Evolutionary conservation across 2,888 invertebrate genomes (phyloP).

Genomic region (Hirudinaria manillensis): DNA sequence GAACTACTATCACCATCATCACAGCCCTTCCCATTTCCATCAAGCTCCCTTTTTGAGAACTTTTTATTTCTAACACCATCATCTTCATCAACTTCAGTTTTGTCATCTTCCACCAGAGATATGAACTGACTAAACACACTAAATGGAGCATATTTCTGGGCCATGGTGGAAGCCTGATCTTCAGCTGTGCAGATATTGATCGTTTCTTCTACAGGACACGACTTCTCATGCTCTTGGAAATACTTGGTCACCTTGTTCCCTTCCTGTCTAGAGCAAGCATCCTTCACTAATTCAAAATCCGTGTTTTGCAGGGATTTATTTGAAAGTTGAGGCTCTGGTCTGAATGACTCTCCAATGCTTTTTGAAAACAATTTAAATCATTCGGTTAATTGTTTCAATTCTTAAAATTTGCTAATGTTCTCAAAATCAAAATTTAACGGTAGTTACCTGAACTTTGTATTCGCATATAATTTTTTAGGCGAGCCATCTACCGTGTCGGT

Average conservation of each 20-base stretch:
- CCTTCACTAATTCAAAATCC: not conserved
- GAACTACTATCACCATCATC: not conserved
- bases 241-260: not conserved
- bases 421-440: too few species aligned
- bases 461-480: too few species aligned
- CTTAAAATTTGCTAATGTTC: too few species aligned
- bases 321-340: too few species aligned
- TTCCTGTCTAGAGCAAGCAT: not conserved
- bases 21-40: not conserved
- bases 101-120: slow-evolving; percentile 63
- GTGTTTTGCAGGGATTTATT: not conserved
- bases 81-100: slow-evolving; percentile 52
- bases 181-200: slow-evolving; percentile 35
- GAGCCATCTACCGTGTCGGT: too few species aligned
- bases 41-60: not conserved
- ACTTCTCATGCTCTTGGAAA: not conserved
- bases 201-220: not conserved
- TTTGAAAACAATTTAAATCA: too few species aligned
- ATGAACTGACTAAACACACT: slow-evolving; percentile 85
- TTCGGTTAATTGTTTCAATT: too few species aligned
- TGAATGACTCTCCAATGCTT: too few species aligned
- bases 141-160: slow-evolving; percentile 56
- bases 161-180: slow-evolving; percentile 42
- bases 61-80: slow-evolving; percentile 22
- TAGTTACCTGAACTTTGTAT: too few species aligned